Conservation (phyloP, 2,888 invertebrate genomes). For the Agrilus mali region DNA sequence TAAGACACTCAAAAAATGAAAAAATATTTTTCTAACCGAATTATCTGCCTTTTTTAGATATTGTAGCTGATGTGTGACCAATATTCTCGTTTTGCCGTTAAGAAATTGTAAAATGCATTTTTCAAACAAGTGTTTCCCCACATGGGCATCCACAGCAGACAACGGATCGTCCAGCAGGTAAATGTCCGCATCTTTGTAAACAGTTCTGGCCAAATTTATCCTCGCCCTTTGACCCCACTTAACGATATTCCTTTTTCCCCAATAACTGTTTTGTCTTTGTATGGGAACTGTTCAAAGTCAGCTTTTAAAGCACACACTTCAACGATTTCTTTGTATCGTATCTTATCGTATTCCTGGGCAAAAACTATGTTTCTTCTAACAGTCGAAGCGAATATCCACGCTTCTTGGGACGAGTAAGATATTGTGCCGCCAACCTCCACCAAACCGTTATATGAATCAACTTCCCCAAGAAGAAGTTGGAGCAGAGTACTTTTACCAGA, state of each 20-base stretch:
- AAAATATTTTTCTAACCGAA: conserved; percentile 36
- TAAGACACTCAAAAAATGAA: too few relatives aligned
- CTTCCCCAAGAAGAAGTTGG: conserved; percentile 47
- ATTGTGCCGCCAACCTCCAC: conserved; percentile 40
- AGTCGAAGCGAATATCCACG: conserved; percentile 49
- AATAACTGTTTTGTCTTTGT: conserved; percentile 39
- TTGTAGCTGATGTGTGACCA: conserved; percentile 63
- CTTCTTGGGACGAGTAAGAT: conserved; percentile 51
- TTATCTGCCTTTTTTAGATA: conserved; percentile 42
- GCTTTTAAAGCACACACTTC: conserved; percentile 47
- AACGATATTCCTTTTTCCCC: conserved; percentile 65
- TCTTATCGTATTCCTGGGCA: conserved; percentile 38
- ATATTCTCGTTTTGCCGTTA: conserved; percentile 44
- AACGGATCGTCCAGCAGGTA: conserved; percentile 71
- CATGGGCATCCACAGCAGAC: conserved; percentile 67
- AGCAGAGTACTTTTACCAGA: conserved; percentile 58
- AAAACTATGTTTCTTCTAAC: conserved; percentile 58
- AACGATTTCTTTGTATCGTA: conserved; percentile 38
- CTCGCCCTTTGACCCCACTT: conserved; percentile 76
- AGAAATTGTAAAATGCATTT: conserved; percentile 51
- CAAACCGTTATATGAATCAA: conserved; percentile 38
- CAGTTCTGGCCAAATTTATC: conserved; percentile 62
- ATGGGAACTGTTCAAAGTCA: conserved; percentile 50
- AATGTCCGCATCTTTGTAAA: conserved; percentile 64
- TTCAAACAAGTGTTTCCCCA: conserved; percentile 62